Evolutionary conservation across 2,888 invertebrate genomes (phyloP).

Genomic region (Ganaspis brasiliensis): DNA sequence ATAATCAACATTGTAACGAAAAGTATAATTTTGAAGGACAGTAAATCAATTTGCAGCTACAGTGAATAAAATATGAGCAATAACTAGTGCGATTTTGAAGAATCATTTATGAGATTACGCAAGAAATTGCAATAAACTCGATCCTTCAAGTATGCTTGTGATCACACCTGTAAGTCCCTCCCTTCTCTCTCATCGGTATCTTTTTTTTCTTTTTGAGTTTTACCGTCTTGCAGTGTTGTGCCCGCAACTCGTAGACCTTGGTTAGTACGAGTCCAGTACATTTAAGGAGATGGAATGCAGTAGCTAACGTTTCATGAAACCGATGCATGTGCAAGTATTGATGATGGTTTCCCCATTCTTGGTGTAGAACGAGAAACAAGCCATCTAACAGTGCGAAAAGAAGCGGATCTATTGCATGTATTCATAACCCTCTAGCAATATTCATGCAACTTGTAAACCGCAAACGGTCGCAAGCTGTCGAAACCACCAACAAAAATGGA

Average conservation of each 20-base stretch:
- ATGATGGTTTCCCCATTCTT: conserved; percentile 31
- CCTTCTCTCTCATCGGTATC: conserved; percentile 64
- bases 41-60: background rate
- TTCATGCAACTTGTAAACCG: background rate
- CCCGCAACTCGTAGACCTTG: conserved; percentile 67
- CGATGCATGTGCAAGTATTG: conserved; percentile 4
- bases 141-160: background rate
- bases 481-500: background rate
- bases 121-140: conserved; percentile 68
- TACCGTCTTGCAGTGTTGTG: conserved; percentile 27
- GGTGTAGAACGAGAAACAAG: conserved; percentile 1
- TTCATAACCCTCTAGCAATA: conserved; percentile 10
- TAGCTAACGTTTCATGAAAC: conserved; percentile 52
- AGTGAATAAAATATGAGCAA: background rate
- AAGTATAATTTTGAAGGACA: background rate
- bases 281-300: conserved; percentile 70
- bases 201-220: conserved; percentile 47
- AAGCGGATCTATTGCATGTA: conserved; percentile 3
- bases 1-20: background rate
- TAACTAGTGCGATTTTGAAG: conserved; percentile 36
- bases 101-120: conserved; percentile 62
- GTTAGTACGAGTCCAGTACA: conserved; percentile 57
- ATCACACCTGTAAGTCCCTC: conserved; percentile 20
- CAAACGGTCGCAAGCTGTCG: background rate
- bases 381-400: background rate